Conservation (phyloP, 2,888 invertebrate species). For the Lysandra coridon region DNA sequence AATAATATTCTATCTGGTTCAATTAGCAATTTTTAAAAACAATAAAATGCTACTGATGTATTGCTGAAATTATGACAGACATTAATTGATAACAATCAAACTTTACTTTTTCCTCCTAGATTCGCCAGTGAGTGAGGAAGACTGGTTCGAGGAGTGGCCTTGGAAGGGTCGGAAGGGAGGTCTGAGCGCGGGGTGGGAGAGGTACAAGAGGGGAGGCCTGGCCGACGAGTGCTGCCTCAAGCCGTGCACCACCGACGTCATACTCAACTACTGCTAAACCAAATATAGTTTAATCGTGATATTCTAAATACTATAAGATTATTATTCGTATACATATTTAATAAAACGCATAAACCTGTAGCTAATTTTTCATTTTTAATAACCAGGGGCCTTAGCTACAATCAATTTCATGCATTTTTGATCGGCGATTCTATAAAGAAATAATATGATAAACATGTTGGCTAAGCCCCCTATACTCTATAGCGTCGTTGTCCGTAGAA, state of each 20-base stretch:
- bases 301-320: constrained; percentile 12
- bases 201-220: constrained; percentile 52
- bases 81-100: too few relatives aligned
- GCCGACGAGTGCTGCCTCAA: constrained; percentile 57
- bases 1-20: too few relatives aligned
- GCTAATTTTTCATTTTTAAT: not conserved
- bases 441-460: too few relatives aligned
- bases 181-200: constrained; percentile 48
- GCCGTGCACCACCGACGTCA: constrained; percentile 51
- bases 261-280: constrained; percentile 51
- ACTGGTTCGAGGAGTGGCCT: constrained; percentile 47
- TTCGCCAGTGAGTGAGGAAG: constrained; percentile 38
- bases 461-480: not conserved
- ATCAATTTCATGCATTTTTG: too few relatives aligned
- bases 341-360: constrained; percentile 10
- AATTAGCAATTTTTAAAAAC: too few relatives aligned
- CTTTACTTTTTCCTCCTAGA: constrained; percentile 27
- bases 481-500: not conserved
- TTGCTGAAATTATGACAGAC: too few relatives aligned
- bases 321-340: not conserved
- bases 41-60: too few relatives aligned
- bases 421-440: too few relatives aligned
- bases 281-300: not conserved
- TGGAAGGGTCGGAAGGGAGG: constrained; percentile 50
- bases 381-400: not conserved